Evolutionary conservation across 2,797 vertebrate genomes (phyloP).

Genomic region (Galago senegalensis): DNA sequence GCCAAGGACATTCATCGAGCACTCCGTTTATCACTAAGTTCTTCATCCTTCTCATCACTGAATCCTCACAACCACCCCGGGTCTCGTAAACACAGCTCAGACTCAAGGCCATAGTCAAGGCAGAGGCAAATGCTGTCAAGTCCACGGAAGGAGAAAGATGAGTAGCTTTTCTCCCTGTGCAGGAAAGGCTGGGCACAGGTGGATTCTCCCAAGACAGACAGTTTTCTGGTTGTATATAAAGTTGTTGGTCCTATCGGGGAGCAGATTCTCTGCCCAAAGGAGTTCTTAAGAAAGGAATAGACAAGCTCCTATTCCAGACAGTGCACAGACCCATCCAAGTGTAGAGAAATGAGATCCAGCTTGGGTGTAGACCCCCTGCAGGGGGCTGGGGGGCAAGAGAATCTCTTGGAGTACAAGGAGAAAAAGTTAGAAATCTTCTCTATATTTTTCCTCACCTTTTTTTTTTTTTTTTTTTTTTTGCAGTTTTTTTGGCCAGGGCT

Average conservation of each 20-base stretch:
- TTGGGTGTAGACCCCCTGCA: rapidly evolving
- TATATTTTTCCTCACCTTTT: not conserved
- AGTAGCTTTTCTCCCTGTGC: not conserved
- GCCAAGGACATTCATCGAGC: slow-evolving; percentile 31
- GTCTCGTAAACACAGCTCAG: not conserved
- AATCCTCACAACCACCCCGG: not conserved
- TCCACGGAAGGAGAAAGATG: not conserved
- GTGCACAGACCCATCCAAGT: rapidly evolving
- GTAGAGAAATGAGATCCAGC: not conserved
- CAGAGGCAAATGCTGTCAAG: not conserved
- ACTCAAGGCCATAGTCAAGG: not conserved
- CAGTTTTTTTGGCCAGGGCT: no score
- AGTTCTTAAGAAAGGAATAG: not conserved
- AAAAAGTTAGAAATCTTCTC: not conserved
- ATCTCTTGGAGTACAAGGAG: not conserved
- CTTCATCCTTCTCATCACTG: not conserved
- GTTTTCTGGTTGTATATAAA: not conserved
- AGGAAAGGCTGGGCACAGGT: not conserved
- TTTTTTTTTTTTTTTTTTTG: no score
- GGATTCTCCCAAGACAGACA: not conserved
- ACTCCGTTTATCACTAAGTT: not conserved
- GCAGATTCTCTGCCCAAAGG: not conserved
- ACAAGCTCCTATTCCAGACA: not conserved
- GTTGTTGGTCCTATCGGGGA: not conserved
- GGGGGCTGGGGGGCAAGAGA: not conserved